These are phyloP conservation scores for Myrmophylax atrothorax DNA, from an alignment of 2,113 vertebrate genomes.

Conservation along the genomic window DNA sequence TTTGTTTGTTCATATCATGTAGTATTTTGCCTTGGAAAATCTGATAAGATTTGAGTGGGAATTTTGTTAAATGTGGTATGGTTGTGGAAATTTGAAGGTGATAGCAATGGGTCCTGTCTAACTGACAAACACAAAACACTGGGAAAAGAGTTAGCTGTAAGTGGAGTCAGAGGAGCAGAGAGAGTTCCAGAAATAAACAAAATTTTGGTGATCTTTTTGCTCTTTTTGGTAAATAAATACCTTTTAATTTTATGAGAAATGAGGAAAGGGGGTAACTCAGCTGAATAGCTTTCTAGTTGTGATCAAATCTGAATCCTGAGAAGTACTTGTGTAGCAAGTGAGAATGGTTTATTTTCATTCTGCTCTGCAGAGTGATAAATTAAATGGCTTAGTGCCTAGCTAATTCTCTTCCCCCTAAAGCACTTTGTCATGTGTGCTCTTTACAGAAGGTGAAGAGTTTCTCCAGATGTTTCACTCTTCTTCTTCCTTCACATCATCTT, in stretches of 20 bases:
- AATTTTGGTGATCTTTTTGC: not conserved
- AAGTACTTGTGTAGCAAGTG: not conserved
- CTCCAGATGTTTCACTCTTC: not conserved
- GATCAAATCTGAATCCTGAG: not conserved
- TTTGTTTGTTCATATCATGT: not conserved
- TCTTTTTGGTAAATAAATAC: not conserved
- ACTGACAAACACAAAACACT: not conserved
- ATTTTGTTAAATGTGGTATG: not conserved
- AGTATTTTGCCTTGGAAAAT: not conserved
- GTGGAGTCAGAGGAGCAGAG: not conserved
- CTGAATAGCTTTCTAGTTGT: not conserved
- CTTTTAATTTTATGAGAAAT: not conserved
- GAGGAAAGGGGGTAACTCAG: not conserved
- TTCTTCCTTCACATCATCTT: not conserved
- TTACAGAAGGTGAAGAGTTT: not conserved
- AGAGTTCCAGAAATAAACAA: not conserved
- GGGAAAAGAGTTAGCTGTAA: not conserved
- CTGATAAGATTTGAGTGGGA: not conserved
- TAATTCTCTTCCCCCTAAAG: not conserved
- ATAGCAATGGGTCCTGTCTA: not conserved
- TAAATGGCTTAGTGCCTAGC: not conserved
- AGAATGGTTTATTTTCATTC: not conserved
- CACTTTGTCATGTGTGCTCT: not conserved
- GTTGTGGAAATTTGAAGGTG: not conserved
- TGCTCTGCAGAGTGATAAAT: not conserved